Base-by-base conservation (phyloP, 2,888 invertebrate genomes). In the Campoplex nolae region DNA sequence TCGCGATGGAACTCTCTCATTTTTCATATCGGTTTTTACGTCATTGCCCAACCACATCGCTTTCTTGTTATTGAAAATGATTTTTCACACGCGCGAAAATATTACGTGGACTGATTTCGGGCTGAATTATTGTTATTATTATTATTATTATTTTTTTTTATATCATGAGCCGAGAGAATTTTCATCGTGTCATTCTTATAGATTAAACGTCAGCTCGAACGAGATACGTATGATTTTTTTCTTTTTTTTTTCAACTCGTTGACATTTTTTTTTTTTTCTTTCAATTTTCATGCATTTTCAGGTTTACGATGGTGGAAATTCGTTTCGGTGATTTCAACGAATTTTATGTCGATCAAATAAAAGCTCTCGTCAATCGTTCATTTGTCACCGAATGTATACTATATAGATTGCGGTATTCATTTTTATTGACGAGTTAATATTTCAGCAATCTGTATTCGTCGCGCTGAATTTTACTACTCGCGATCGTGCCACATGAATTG, bases 21-120 rank as follows among this genome's bases (percentile, higher is more conserved):
- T 76, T 65, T 75, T 75, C 42, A 38, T 45, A 58, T 38, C 38
- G 58, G 58, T 70, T 75, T 75, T 75, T 28, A 28, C 58, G 18
- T 42, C 42, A 75, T 42, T 28, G 16, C 38, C 45, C 28, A 28
- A 58, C 58, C 58, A n/a, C 54, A 56, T 38, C n/a, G 4, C 48
- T 58, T 38, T 28, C 45, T 28, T 51, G 71, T 71, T 51, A 71
- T 71, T 35, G 51, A 51, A 71, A 71, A 51, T 71, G 71, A 71
- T 71, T 71, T 51, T 71, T 71, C 51, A 51, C 71, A 42, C 71
- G 32, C 13, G 71, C 71, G 13, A 35, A 54, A 73, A 73, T 51
- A 32, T 51, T 56, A 56, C 51, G n/a, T 6, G n/a, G 73, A 56
- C 35, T 73, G 73, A 73, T 73, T 73, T 73, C 35, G n/a, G 38